A percentile compares a stretch with the other conserved stretches of the same genome.
These are phyloP conservation scores for Drosophila oshimai DNA, from an alignment of 1,140 invertebrate species.

Conservation along the genomic window DNA sequence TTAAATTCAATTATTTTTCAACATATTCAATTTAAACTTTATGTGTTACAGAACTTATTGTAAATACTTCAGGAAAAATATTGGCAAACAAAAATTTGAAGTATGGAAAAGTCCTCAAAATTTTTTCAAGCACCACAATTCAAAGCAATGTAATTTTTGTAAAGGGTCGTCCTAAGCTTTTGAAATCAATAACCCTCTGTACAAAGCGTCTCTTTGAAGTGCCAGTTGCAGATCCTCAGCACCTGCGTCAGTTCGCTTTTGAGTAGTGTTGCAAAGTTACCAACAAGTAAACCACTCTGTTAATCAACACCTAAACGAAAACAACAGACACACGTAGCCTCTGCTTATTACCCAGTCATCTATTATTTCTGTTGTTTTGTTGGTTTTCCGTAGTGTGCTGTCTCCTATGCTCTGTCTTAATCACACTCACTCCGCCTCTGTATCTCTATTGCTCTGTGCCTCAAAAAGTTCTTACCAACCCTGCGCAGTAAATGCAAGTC, in stretches of 20 bases:
- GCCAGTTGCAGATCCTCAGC: conserved; percentile 50
- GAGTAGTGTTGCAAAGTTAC: conserved; percentile 51
- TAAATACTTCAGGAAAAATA: too few relatives aligned
- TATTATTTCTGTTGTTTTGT: conserved; percentile 31
- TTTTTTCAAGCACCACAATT: too few relatives aligned
- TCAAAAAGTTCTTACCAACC: conserved; percentile 32
- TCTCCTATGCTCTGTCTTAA: conserved; percentile 25
- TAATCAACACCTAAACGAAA: conserved; percentile 44
- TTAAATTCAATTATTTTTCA: too few relatives aligned
- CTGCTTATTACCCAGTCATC: conserved; percentile 37
- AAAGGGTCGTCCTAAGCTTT: conserved; percentile 5
- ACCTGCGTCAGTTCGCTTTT: conserved; percentile 51
- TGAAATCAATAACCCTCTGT: conserved; percentile 42
- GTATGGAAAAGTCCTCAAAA: too few relatives aligned
- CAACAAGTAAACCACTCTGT: conserved; percentile 19
- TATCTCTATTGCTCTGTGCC: conserved; percentile 21
- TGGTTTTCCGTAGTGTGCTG: conserved; percentile 52
- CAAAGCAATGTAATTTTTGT: too few relatives aligned
- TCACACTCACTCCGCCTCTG: conserved; percentile 8
- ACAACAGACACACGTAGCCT: conserved; percentile 35
- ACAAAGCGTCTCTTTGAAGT: conserved; percentile 54
- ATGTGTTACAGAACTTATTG: too few relatives aligned
- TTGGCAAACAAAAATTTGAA: too few relatives aligned
- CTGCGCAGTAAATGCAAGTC: conserved; percentile 48
- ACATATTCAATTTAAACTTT: too few relatives aligned